Percentiles rank a stretch among this genome's conserved stretches.
Evolutionary conservation across 2,797 vertebrate species (phyloP).

Genomic region (Xyrichtys novacula): DNA sequence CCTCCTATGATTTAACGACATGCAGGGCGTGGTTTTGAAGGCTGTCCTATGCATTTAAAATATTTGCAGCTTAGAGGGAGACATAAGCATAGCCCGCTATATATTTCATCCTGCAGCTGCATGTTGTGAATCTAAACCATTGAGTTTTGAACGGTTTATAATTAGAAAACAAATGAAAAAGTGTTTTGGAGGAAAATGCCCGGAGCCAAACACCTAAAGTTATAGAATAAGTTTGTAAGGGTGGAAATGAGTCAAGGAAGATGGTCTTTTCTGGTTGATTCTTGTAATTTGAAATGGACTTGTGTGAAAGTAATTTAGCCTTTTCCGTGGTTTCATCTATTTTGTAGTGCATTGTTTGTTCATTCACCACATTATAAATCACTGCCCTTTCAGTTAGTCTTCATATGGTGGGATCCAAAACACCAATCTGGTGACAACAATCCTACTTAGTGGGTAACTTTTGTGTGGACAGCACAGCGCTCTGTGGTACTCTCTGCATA

Average conservation of each 20-base stretch:
- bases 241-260: conserved; percentile 37
- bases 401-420: conserved; percentile 18
- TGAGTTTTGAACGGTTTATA: conserved; percentile 60
- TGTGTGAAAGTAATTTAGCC: conserved; percentile 16
- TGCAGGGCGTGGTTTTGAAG: conserved; percentile 71
- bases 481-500: conserved; percentile 32
- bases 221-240: conserved; percentile 58
- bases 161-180: conserved; percentile 72
- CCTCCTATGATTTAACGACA: conserved; percentile 80
- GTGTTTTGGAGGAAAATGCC: conserved; percentile 49
- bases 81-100: conserved; percentile 57
- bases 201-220: conserved; percentile 65
- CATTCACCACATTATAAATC: conserved; percentile 19
- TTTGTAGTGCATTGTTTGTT: conserved; percentile 27
- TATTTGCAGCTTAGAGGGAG: conserved; percentile 79
- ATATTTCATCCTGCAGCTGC: conserved; percentile 64
- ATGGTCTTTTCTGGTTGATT: conserved; percentile 53
- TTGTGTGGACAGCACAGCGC: conserved; percentile 20
- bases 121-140: conserved; percentile 79
- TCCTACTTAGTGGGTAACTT: conserved; percentile 30
- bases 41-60: conserved; percentile 74
- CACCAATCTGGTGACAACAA: conserved; percentile 24
- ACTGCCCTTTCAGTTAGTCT: conserved; percentile 18
- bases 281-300: conserved; percentile 32
- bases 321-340: not conserved